phyloP scores from a whole-genome alignment of 2,113 vertebrate species.

The Barnardius zonarius region DNA sequence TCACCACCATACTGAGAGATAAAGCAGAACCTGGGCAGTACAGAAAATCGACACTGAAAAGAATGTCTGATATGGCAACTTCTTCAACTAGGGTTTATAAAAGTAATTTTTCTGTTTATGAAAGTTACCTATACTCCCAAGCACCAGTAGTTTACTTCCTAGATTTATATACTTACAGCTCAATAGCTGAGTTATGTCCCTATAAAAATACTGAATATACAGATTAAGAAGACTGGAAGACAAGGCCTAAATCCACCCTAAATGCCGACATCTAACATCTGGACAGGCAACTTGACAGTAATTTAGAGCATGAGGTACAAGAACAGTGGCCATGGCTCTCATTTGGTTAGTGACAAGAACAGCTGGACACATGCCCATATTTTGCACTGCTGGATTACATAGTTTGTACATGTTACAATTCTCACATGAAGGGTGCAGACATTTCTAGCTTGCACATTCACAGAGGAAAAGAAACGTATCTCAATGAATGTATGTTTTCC shows the following conservation, averaged over 20 bases:
- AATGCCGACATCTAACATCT: background rate
- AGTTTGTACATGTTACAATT: background rate
- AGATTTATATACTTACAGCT: background rate
- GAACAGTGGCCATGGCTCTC: background rate
- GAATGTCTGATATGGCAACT: background rate
- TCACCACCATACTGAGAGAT: background rate
- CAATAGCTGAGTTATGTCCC: background rate
- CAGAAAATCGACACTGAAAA: background rate
- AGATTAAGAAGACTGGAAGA: background rate
- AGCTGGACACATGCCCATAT: background rate
- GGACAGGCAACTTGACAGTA: background rate
- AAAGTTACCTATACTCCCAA: background rate
- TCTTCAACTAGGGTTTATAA: background rate
- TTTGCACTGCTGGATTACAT: background rate
- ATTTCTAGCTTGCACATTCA: background rate
- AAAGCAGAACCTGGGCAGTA: background rate
- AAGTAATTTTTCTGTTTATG: background rate
- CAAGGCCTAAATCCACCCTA: background rate
- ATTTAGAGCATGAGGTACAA: background rate
- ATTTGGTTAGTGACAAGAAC: background rate
- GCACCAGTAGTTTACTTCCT: background rate
- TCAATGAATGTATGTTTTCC: background rate
- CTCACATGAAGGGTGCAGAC: background rate
- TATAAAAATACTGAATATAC: background rate
- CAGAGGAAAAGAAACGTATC: background rate